Evolutionary conservation across 2,888 invertebrate species (phyloP).

Genomic region (Horisme vitalbata): DNA sequence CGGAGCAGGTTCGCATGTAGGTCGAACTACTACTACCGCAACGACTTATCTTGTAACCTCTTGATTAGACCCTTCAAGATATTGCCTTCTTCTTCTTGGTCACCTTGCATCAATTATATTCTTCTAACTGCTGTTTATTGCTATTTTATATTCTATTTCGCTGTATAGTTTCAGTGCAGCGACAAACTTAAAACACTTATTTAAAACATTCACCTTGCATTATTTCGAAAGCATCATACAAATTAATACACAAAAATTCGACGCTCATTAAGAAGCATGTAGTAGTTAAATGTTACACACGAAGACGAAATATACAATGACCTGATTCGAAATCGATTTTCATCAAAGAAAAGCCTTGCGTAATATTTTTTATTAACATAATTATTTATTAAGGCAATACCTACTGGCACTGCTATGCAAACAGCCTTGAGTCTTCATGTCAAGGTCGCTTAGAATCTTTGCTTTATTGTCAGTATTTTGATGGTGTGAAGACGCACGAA

Average conservation of each 20-base stretch:
- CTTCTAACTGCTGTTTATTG: no score
- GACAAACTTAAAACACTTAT: no score
- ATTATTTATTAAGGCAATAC: constrained; percentile 38
- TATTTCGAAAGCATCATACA: constrained; percentile 5
- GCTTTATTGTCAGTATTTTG: constrained; percentile 35
- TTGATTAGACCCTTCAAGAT: constrained; percentile 15
- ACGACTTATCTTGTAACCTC: constrained; percentile 23
- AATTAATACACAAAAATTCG: constrained; percentile 13
- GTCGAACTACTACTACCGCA: constrained; percentile 53
- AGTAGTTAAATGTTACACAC: constrained; percentile 3
- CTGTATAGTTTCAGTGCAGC: not conserved
- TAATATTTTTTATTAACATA: constrained; percentile 37
- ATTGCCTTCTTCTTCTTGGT: no score
- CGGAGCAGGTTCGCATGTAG: constrained; percentile 51
- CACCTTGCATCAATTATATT: no score
- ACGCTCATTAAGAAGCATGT: constrained; percentile 7
- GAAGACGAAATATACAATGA: constrained; percentile 16
- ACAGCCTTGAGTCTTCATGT: constrained; percentile 56
- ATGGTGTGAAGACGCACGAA: constrained; percentile 32
- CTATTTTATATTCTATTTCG: no score
- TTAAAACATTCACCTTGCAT: no score
- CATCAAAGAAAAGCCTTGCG: constrained; percentile 32
- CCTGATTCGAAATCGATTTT: constrained; percentile 22
- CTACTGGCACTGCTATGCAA: constrained; percentile 36
- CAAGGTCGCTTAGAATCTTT: constrained; percentile 54